Evolutionary conservation across 2,888 invertebrate species (phyloP).

Genomic region (Meiosimyza platycephala): DNA sequence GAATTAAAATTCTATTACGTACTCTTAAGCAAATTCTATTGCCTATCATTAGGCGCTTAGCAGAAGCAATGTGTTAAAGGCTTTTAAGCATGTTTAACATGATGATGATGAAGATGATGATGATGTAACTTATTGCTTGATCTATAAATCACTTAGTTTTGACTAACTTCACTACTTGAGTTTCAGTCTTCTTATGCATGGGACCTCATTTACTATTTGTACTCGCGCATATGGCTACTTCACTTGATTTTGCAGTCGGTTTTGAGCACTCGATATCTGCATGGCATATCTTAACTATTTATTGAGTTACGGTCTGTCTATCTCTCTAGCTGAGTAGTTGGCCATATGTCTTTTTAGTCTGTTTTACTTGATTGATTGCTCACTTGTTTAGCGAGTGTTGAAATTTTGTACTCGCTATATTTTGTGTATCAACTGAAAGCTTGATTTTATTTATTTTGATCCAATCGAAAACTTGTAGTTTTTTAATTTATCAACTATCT

Average conservation of each 20-base stretch:
- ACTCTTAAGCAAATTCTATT: too few relatives aligned
- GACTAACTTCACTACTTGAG: conserved; percentile 6
- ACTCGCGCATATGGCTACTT: background rate
- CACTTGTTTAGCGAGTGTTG: conserved; percentile 30
- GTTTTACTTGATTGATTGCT: conserved; percentile 26
- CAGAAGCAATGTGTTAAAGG: too few relatives aligned
- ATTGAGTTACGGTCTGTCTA: conserved; percentile 5
- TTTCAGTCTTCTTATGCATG: background rate
- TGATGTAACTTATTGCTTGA: background rate
- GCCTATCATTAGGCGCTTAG: too few relatives aligned
- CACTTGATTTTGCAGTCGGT: conserved; percentile 3
- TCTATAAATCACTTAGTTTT: conserved; percentile 18
- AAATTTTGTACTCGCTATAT: conserved; percentile 19
- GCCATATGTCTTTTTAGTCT: conserved; percentile 10
- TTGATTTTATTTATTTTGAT: conserved; percentile 14
- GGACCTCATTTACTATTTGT: background rate
- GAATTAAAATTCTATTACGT: too few relatives aligned
- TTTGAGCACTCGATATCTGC: conserved; percentile 1
- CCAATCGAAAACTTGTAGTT: conserved; percentile 17
- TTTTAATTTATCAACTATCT: conserved; percentile 25
- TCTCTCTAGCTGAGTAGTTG: background rate
- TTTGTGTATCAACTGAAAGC: background rate
- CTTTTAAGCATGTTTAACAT: too few relatives aligned
- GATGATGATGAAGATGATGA: too few relatives aligned
- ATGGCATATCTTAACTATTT: conserved; percentile 15